Percentiles rank a stretch among this genome's conserved stretches.
phyloP scores from a whole-genome alignment of 2,113 vertebrate genomes.

The Crypturellus undulatus region DNA sequence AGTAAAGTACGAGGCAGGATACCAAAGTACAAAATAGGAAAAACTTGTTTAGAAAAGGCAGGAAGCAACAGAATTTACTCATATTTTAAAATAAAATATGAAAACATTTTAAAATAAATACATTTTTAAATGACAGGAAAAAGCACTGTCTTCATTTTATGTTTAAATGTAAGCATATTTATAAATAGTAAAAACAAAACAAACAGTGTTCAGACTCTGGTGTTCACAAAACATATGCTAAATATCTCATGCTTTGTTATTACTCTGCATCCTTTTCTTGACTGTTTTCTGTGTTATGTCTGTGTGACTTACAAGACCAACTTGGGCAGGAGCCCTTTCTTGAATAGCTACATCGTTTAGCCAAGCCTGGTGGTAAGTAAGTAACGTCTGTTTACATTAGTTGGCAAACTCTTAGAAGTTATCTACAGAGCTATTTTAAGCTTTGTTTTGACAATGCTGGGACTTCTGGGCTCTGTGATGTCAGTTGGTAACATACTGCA shows the following conservation, averaged over 20 bases:
- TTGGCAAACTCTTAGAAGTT: neutral
- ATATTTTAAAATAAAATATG: neutral
- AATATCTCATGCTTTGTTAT: neutral
- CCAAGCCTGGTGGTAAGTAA: neutral
- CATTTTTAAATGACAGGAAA: slow-evolving; percentile 61
- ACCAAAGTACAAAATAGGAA: neutral
- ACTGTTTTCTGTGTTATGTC: slow-evolving; percentile 20
- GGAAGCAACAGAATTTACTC: slow-evolving; percentile 52
- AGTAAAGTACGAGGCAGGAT: slow-evolving; percentile 46
- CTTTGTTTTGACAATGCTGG: slow-evolving; percentile 42
- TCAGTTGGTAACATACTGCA: neutral
- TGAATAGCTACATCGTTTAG: neutral
- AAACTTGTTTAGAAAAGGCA: neutral
- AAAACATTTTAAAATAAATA: slow-evolving; percentile 60
- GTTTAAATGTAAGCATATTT: slow-evolving; percentile 51
- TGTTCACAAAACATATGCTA: neutral
- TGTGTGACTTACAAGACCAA: neutral
- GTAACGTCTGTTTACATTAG: slow-evolving; percentile 14
- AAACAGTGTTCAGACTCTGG: slow-evolving; percentile 10
- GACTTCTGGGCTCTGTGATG: neutral
- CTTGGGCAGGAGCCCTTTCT: neutral
- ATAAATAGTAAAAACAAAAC: slow-evolving; percentile 68
- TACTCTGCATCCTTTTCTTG: slow-evolving; percentile 36
- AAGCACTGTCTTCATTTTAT: slow-evolving; percentile 12
- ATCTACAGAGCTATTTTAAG: slow-evolving; percentile 8